Percentiles rank a stretch among this genome's conserved stretches.
phyloP scores from a whole-genome alignment of 2,797 vertebrate genomes.

The Erethizon dorsatum region DNA sequence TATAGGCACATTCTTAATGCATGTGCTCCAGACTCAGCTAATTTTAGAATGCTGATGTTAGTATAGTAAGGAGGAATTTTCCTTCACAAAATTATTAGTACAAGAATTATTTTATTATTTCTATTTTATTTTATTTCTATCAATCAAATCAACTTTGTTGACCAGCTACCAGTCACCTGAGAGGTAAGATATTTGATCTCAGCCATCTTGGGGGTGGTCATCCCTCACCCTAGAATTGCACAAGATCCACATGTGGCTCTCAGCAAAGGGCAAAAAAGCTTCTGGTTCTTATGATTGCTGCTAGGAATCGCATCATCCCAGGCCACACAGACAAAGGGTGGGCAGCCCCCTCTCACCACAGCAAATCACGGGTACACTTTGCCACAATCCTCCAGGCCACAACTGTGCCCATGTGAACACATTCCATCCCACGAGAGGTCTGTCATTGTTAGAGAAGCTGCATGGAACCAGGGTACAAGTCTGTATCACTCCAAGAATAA shows the following conservation, averaged over 20 bases:
- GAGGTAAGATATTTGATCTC: background rate
- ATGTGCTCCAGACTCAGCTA: background rate
- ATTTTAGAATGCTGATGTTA: constrained; percentile 18
- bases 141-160: background rate
- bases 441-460: background rate
- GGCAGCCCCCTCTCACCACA: constrained; percentile 13
- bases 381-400: background rate
- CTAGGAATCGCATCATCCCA: background rate
- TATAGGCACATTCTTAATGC: background rate
- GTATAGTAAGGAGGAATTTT: background rate
- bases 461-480: background rate
- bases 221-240: constrained; percentile 11
- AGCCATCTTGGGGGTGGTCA: background rate
- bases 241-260: background rate
- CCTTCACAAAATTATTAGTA: background rate
- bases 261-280: background rate
- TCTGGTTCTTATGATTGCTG: background rate
- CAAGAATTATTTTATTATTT: background rate
- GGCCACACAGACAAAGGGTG: background rate
- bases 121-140: background rate
- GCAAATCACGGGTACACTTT: background rate
- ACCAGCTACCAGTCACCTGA: background rate
- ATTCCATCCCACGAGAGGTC: background rate
- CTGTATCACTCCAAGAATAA: background rate
- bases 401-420: background rate